Evolutionary conservation across 2,888 invertebrate species (phyloP), one percentile per base, ranked within the genome.

Genomic region (Troides helena): DNA sequence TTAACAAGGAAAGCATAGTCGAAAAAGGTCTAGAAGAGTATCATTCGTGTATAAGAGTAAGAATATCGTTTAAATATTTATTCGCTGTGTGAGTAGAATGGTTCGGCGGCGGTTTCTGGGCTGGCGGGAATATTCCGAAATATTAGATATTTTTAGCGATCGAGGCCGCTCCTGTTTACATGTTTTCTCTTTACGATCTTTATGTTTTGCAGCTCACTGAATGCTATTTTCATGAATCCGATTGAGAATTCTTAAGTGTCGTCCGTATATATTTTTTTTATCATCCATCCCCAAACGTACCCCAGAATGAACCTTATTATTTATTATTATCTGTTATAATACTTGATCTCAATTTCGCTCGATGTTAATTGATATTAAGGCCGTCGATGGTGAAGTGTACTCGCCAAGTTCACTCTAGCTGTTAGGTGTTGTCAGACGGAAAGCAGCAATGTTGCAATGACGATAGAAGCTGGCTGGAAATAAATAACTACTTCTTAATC

Each of bases 161-260:
- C 88, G 90, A 90, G 91, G 91, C 77, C 88, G 85, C 74, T 80
- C 83, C 85, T 91, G 92, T 91, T 90, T 90, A 90, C 87, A 86
- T 85, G 81, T 85, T 86, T 83, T 81, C 81, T 76, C 80, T 83
- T 85, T 82, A 86, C 85, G 84, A 84, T 74, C 77, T 81, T 77
- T 80, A 80, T 84, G 82, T 84, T 85, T 81, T 80, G 79, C 75
- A 72, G 74, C 74, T 76, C 73, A 72, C 74, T 68, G 67, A 74
- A 74, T 70, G 68, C 68, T 77, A 74, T 76, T 75, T 75, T 59
- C 65, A 62, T 56, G 58, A 70, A 67, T 53, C 61, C 43, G 70
- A 72, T 74, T 67, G 58, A 71, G 57, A 58, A 65, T 72, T 72
- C 73, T 65, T 56, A 72, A 72, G 70, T 70, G 17, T 67, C 53